A percentile compares a stretch with the other conserved stretches of the same genome.
Conservation (phyloP, 2,888 invertebrate genomes). For the Toxonevra muliebris region DNA sequence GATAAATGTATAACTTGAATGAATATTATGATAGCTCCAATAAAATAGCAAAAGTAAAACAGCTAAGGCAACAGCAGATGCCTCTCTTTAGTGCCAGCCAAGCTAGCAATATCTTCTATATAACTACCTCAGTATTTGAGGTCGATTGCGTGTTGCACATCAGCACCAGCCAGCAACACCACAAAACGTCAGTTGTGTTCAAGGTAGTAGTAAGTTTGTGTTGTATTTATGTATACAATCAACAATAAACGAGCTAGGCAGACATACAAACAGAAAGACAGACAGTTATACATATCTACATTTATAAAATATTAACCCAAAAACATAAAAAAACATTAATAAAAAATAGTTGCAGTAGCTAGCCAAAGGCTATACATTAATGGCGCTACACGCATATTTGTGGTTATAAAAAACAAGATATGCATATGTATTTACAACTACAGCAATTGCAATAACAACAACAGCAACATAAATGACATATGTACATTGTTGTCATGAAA, state of each 20-base stretch:
- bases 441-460: not conserved
- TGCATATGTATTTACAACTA: not conserved
- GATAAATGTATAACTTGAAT: too few species aligned
- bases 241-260: too few species aligned
- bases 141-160: conserved; percentile 9
- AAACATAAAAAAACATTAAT: not conserved
- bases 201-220: too few species aligned
- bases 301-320: not conserved
- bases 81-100: not conserved
- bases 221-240: too few species aligned
- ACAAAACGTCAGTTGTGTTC: not conserved
- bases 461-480: not conserved
- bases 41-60: too few species aligned
- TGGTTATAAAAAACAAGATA: not conserved
- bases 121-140: too few species aligned
- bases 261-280: too few species aligned
- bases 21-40: too few species aligned
- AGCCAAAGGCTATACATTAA: not conserved
- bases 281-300: too few species aligned
- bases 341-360: not conserved
- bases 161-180: too few species aligned
- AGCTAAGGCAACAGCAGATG: conserved; percentile 14
- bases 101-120: not conserved
- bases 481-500: not conserved
- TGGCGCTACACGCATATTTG: not conserved